phyloP scores from a whole-genome alignment of 2,888 invertebrate species.

The Desoria tigrina region DNA sequence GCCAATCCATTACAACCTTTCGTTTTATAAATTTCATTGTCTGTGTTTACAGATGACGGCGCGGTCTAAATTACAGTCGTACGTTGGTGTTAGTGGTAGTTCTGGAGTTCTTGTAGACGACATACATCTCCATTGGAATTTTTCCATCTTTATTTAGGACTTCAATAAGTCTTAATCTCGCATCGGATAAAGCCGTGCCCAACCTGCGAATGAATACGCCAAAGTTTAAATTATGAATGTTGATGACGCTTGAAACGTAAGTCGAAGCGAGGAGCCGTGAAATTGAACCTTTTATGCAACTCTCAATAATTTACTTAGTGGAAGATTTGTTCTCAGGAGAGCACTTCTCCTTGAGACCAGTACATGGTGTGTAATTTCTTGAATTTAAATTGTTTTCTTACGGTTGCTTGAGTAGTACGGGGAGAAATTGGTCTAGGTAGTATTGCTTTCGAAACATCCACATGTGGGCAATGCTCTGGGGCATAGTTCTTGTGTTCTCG shows the following conservation, averaged over 20 bases:
- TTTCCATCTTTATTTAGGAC: conserved; percentile 38
- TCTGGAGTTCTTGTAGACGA: conserved; percentile 27
- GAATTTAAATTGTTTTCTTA: conserved; percentile 31
- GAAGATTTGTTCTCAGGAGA: neutral
- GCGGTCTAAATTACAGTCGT: too few relatives aligned
- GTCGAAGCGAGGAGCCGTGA: neutral
- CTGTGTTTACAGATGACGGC: too few relatives aligned
- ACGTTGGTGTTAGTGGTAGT: neutral
- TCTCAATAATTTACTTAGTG: conserved; percentile 7
- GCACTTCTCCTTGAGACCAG: neutral
- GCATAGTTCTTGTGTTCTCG: conserved; percentile 36
- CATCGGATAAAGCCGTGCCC: conserved; percentile 38
- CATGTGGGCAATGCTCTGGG: conserved; percentile 41
- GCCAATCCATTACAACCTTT: too few relatives aligned
- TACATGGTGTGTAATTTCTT: neutral
- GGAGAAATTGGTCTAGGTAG: conserved; percentile 46
- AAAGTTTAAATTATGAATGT: conserved; percentile 9
- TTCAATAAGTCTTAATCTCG: conserved; percentile 48
- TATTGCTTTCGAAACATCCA: conserved; percentile 42
- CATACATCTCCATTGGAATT: conserved; percentile 45
- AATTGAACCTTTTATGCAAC: neutral
- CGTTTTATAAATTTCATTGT: too few relatives aligned
- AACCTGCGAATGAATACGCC: conserved; percentile 9
- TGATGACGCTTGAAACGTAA: neutral
- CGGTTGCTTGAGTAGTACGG: conserved; percentile 48